A percentile compares a stretch with the other conserved stretches of the same genome.
Conservation (phyloP, 2,113 vertebrate species). For the Sminthopsis crassicaudata region DNA sequence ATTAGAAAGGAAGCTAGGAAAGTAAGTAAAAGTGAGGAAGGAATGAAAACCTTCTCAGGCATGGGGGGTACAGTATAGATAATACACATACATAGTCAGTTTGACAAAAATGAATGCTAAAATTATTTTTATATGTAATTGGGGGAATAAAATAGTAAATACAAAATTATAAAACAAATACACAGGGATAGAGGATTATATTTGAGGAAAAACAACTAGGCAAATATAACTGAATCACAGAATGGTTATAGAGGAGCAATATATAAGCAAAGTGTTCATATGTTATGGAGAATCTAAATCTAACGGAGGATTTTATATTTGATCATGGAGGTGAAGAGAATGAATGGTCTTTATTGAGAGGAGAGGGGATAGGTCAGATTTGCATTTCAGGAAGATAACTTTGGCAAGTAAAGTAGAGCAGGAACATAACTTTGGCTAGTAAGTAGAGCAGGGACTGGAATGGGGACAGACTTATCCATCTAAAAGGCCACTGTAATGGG, state of each 20-base stretch:
- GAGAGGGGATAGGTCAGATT: not conserved
- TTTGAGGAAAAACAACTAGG: not conserved
- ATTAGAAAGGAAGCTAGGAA: not conserved
- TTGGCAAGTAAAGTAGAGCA: not conserved
- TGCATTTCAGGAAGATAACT: not conserved
- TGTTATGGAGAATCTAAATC: not conserved
- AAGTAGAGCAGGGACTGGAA: not conserved
- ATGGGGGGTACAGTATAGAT: not conserved
- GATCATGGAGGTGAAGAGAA: not conserved
- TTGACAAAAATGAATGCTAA: no score
- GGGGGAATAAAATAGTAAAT: no score
- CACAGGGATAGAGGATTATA: not conserved
- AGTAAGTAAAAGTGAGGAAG: not conserved
- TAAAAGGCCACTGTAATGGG: not conserved
- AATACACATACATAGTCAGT: not conserved
- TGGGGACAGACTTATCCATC: not conserved
- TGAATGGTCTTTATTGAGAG: not conserved
- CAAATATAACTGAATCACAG: not conserved
- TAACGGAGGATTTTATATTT: not conserved
- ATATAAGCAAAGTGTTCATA: not conserved
- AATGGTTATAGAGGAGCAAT: not conserved
- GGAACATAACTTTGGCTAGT: not conserved
- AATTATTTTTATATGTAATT: no score
- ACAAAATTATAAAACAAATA: not conserved
- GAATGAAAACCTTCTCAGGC: not conserved